Conservation (phyloP, 2,888 invertebrate species). For the Opisthograptis luteolata region DNA sequence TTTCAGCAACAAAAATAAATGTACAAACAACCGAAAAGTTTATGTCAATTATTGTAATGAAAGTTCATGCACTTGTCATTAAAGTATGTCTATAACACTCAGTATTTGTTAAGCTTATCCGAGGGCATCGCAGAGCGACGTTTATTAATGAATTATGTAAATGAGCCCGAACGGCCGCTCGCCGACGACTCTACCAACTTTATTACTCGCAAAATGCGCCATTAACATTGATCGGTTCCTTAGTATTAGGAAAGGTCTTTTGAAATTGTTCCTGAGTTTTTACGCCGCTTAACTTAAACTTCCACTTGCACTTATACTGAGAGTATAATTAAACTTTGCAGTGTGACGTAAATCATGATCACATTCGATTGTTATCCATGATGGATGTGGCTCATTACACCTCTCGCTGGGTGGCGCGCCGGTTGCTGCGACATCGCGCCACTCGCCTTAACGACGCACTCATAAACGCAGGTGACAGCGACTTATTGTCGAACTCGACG, state of each 20-base stretch:
- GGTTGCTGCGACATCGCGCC: slow-evolving; percentile 43
- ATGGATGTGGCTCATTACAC: slow-evolving; percentile 74
- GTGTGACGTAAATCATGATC: slow-evolving; percentile 47
- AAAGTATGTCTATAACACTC: slow-evolving; percentile 50
- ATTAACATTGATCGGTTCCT: slow-evolving; percentile 52
- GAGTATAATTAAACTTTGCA: slow-evolving; percentile 21
- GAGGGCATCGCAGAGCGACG: slow-evolving; percentile 70
- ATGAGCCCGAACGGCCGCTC: slow-evolving; percentile 58
- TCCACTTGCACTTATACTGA: too few relatives aligned
- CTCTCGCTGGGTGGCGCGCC: slow-evolving; percentile 70
- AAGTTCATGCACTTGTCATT: slow-evolving; percentile 50
- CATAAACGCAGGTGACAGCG: slow-evolving; percentile 67
- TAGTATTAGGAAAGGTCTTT: slow-evolving; percentile 20
- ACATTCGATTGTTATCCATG: slow-evolving; percentile 70
- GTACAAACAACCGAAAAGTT: slow-evolving; percentile 24
- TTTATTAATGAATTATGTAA: slow-evolving; percentile 80
- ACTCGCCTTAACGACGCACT: slow-evolving; percentile 63
- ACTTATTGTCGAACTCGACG: slow-evolving; percentile 68
- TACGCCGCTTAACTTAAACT: too few relatives aligned
- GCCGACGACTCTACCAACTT: slow-evolving; percentile 57
- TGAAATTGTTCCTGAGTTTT: slow-evolving; percentile 5
- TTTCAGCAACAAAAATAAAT: not conserved
- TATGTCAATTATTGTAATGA: slow-evolving; percentile 35
- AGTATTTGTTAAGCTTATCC: slow-evolving; percentile 74
- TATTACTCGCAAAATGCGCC: slow-evolving; percentile 66